Conservation (phyloP, 2,888 invertebrate genomes). For the Penaeus monodon region DNA sequence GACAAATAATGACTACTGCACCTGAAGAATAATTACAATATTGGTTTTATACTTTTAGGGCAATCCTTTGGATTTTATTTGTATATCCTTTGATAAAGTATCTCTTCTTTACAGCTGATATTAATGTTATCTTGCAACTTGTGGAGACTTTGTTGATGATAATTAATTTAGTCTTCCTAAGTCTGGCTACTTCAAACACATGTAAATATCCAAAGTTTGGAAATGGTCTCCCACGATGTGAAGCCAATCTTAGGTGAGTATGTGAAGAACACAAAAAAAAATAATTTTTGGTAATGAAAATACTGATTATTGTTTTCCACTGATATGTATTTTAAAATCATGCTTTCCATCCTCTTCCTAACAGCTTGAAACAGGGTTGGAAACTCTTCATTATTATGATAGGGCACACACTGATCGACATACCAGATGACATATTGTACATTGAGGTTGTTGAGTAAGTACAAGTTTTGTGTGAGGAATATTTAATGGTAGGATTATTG, state of each 20-base stretch:
- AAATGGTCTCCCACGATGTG: constrained; percentile 57
- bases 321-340: background rate
- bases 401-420: constrained; percentile 51
- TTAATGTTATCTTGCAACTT: constrained; percentile 58
- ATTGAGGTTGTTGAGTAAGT: constrained; percentile 57
- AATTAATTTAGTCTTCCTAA: constrained; percentile 54
- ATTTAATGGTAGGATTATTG: no score
- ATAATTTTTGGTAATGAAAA: background rate
- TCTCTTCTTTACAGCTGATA: constrained; percentile 41
- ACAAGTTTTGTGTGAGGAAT: no score
- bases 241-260: constrained; percentile 57
- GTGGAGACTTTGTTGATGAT: constrained; percentile 55
- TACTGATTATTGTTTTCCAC: background rate
- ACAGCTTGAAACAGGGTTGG: constrained; percentile 63
- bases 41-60: no score
- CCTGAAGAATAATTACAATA: background rate
- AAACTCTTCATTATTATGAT: constrained; percentile 63
- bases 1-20: no score
- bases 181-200: constrained; percentile 51
- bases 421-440: constrained; percentile 56
- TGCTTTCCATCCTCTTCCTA: background rate
- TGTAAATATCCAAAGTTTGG: constrained; percentile 62
- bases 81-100: no score
- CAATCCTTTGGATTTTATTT: no score
- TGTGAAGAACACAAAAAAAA: background rate